These are phyloP conservation scores for Amiota minor DNA, from an alignment of 2,888 invertebrate species.

Conservation along the genomic window DNA sequence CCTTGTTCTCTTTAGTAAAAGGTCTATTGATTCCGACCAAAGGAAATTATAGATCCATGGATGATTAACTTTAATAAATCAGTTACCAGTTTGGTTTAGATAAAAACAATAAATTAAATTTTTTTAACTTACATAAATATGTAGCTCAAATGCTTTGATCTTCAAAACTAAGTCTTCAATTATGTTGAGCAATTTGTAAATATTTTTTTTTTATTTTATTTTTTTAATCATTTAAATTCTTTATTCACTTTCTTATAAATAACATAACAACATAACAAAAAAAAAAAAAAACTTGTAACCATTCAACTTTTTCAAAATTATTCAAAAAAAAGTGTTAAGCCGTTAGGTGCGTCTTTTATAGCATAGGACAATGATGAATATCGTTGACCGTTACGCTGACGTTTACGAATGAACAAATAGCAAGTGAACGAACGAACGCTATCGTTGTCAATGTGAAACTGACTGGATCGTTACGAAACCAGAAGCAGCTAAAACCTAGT, in stretches of 20 bases:
- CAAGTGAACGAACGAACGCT: constrained; percentile 55
- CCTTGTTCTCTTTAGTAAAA: too few species aligned
- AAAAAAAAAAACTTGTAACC: constrained; percentile 16
- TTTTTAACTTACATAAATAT: too few species aligned
- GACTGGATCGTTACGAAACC: constrained; percentile 58
- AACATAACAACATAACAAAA: constrained; percentile 33
- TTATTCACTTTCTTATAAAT: constrained; percentile 17
- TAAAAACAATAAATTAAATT: too few species aligned
- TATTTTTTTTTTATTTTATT: neutral
- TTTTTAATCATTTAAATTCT: neutral
- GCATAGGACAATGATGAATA: neutral
- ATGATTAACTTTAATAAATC: too few species aligned
- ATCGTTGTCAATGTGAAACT: constrained; percentile 62
- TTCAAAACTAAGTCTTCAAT: too few species aligned
- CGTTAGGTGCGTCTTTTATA: constrained; percentile 23
- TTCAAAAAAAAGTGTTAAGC: constrained; percentile 33
- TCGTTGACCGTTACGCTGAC: constrained; percentile 21
- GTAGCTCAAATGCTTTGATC: too few species aligned
- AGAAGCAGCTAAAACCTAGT: constrained; percentile 19
- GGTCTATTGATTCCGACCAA: too few species aligned
- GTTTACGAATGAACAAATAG: constrained; percentile 43
- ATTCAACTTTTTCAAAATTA: constrained; percentile 8
- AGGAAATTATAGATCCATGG: too few species aligned
- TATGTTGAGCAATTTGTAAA: too few species aligned
- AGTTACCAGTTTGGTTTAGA: too few species aligned